Conservation (phyloP, 2,797 vertebrate species). For the Somateria mollissima region DNA sequence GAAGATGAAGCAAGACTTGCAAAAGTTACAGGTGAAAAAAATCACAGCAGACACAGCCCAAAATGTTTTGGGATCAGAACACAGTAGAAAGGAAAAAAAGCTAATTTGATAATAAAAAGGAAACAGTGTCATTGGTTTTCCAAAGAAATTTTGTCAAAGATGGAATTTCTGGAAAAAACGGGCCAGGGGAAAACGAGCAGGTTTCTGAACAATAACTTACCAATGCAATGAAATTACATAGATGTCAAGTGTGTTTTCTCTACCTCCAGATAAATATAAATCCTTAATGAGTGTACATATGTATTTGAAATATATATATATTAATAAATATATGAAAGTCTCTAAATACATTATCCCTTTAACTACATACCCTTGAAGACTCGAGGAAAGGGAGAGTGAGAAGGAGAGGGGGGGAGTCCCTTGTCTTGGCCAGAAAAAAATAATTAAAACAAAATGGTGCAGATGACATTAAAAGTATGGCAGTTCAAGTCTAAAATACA, state of each 20-base stretch:
- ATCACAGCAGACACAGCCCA: fast-evolving
- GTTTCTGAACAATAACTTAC: neutral
- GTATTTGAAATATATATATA: neutral
- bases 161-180: neutral
- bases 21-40: neutral
- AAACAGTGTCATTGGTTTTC: neutral
- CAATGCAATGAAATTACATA: neutral
- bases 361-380: constrained; percentile 14
- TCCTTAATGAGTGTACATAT: neutral
- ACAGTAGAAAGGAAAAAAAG: neutral
- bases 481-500: neutral
- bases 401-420: neutral
- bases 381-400: neutral
- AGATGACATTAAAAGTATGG: constrained; percentile 22
- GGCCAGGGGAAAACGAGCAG: neutral
- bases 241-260: neutral
- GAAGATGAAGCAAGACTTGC: neutral
- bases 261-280: neutral
- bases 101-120: neutral
- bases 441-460: constrained; percentile 21
- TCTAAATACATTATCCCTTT: neutral
- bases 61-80: neutral
- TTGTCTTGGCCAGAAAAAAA: constrained; percentile 9
- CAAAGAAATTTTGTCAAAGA: neutral
- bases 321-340: neutral